Base-by-base conservation (phyloP, 2,797 vertebrate genomes). In the Tarsius wallacei region DNA sequence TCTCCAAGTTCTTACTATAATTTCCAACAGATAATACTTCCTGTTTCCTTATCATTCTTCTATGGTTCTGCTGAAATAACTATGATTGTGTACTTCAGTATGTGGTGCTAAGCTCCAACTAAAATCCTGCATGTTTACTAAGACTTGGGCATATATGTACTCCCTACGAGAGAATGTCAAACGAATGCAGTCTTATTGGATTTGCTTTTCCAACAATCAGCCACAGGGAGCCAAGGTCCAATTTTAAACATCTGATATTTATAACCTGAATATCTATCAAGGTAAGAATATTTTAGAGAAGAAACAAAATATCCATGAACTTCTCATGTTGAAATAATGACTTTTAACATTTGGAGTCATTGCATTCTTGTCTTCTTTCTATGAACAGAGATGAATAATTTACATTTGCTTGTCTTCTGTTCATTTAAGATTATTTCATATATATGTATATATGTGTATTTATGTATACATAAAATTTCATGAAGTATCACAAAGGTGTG, bases 151-250 rank as follows among this genome's bases (percentile, higher is more conserved):
- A 3, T 12, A 0, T 5, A 11, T 3, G 26, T 8, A 22, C 24
- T 17, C n/a, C 5, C 17, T 6, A 4, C 1, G 26, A n/a, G 31
- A 47, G 5, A 42, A 7, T 17, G 33, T 33, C 14, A 16, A 4
- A 1, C 1, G 5, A 14, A 24, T 1, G 22, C 2, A 13, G 1
- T 28, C n/a, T 10, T 26, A 13, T 1, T 26, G 19, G 14, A 53
- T n/a, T 24, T 26, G 47, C 21, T 33, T 31, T 73, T 11, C 24
- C 28, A 33, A 33, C 0, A 5, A 47, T 7, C 26, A 19, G 7
- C 33, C 0, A 21, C 11, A 7, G 26, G 55, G 78, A 61, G 22
- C 31, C 49, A 24, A 59, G 77, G 7, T 33, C 22, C 64, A 61
- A 28, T 21, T 42, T 6, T 5, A 15, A 16, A 55, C 16, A 24